Conservation (phyloP, 2,113 vertebrate species). For the Chloropsis cyanopogon region DNA sequence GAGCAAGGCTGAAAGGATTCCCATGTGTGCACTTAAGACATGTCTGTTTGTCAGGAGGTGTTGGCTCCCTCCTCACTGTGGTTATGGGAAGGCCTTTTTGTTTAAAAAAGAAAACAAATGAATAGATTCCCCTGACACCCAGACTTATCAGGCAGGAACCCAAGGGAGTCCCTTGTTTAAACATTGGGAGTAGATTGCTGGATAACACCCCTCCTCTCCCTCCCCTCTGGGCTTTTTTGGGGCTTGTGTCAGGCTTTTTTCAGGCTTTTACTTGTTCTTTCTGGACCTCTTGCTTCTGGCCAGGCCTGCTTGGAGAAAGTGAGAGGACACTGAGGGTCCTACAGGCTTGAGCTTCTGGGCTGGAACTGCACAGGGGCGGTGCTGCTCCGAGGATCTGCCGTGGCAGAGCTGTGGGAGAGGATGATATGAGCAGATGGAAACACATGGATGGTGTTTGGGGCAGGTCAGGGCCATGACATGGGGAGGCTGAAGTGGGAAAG, state of each 20-base stretch:
- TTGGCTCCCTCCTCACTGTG: constrained; percentile 21
- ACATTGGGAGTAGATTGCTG: neutral
- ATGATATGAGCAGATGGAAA: neutral
- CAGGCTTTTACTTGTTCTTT: neutral
- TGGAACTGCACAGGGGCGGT: neutral
- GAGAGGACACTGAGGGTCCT: neutral
- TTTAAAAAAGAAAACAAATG: constrained; percentile 51
- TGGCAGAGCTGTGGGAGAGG: neutral
- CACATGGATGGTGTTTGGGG: neutral
- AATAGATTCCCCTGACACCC: constrained; percentile 52
- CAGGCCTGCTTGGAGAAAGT: neutral
- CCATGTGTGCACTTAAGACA: neutral
- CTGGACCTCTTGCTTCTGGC: neutral
- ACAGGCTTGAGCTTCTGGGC: neutral
- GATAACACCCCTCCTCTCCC: neutral
- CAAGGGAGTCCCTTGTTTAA: constrained; percentile 62
- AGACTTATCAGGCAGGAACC: neutral
- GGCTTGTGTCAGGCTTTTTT: neutral
- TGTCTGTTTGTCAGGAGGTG: neutral
- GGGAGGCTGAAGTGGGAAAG: neutral
- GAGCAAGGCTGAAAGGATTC: constrained; percentile 19
- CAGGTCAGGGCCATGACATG: neutral
- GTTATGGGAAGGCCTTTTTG: constrained; percentile 53
- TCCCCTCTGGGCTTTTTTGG: neutral
- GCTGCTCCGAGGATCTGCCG: rapidly evolving